Percentiles rank a stretch among this genome's conserved stretches.
These are phyloP conservation scores for Platyrinchus mystaceus DNA, from an alignment of 2,797 vertebrate genomes.

Conservation along the genomic window DNA sequence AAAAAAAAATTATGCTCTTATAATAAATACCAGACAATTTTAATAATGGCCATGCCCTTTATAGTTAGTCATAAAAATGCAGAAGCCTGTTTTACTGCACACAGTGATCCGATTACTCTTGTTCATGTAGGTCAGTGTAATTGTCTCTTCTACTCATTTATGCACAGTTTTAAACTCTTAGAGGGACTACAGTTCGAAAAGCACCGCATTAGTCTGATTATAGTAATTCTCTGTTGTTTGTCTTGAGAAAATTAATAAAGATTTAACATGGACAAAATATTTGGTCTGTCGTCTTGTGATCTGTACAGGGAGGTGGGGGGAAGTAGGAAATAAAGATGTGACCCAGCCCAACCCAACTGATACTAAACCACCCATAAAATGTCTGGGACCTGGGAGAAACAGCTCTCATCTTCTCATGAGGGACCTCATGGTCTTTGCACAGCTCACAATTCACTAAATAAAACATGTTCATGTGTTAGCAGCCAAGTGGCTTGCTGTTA, in stretches of 20 bases:
- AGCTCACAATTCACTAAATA: background rate
- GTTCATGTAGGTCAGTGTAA: background rate
- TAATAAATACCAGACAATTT: background rate
- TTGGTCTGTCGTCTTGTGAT: background rate
- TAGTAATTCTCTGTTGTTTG: background rate
- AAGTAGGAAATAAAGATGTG: background rate
- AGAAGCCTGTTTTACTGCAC: background rate
- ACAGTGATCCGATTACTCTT: background rate
- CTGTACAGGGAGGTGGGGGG: background rate
- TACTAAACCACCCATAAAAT: background rate
- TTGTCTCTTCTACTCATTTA: background rate
- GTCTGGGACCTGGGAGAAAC: background rate
- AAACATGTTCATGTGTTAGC: background rate
- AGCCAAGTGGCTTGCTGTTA: background rate
- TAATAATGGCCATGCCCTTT: background rate
- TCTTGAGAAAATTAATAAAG: slow-evolving; percentile 45
- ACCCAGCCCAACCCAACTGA: background rate
- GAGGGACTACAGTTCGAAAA: background rate
- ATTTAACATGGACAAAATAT: background rate
- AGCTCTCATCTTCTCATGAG: background rate
- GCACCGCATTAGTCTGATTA: background rate
- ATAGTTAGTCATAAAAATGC: background rate
- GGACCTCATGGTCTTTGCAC: background rate
- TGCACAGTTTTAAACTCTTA: background rate
- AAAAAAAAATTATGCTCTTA: background rate